phyloP scores from a whole-genome alignment of 2,888 invertebrate genomes.

The Lypha dubia region DNA sequence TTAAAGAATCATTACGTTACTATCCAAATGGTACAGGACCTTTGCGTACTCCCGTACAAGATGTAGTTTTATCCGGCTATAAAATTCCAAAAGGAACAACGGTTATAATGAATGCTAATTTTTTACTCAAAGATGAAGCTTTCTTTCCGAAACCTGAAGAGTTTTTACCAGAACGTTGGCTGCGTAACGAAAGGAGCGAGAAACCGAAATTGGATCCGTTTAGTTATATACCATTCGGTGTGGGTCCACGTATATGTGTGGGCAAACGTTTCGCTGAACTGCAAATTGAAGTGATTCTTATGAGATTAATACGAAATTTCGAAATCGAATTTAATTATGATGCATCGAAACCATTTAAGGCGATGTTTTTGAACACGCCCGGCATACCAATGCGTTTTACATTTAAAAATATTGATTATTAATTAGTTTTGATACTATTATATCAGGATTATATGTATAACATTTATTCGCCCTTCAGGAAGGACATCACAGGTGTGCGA shows the following conservation, averaged over 20 bases:
- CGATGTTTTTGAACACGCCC: slow-evolving; percentile 78
- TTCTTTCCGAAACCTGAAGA: slow-evolving; percentile 86
- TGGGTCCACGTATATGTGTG: slow-evolving; percentile 87
- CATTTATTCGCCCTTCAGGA: too few species aligned
- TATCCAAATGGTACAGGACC: slow-evolving; percentile 86
- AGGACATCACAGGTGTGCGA: too few species aligned
- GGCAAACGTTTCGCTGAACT: slow-evolving; percentile 89
- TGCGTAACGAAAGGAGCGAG: slow-evolving; percentile 76
- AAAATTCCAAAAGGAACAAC: slow-evolving; percentile 86
- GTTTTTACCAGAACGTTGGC: slow-evolving; percentile 91
- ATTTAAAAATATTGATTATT: slow-evolving; percentile 27
- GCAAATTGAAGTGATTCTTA: slow-evolving; percentile 86
- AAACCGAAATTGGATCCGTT: slow-evolving; percentile 83
- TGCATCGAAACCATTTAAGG: slow-evolving; percentile 75
- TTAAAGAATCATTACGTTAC: slow-evolving; percentile 89
- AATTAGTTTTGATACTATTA: not conserved
- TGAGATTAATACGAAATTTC: slow-evolving; percentile 80
- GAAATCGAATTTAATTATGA: slow-evolving; percentile 77
- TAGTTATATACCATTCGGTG: slow-evolving; percentile 87
- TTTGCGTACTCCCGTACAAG: slow-evolving; percentile 84
- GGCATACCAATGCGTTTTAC: slow-evolving; percentile 80
- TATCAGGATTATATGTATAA: too few species aligned
- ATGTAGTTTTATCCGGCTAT: slow-evolving; percentile 87
- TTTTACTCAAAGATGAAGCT: slow-evolving; percentile 84
- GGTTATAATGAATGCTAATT: slow-evolving; percentile 88